A percentile compares a stretch with the other conserved stretches of the same genome.
Evolutionary conservation across 2,113 vertebrate genomes (phyloP).

Genomic region (Crotalus tigris): DNA sequence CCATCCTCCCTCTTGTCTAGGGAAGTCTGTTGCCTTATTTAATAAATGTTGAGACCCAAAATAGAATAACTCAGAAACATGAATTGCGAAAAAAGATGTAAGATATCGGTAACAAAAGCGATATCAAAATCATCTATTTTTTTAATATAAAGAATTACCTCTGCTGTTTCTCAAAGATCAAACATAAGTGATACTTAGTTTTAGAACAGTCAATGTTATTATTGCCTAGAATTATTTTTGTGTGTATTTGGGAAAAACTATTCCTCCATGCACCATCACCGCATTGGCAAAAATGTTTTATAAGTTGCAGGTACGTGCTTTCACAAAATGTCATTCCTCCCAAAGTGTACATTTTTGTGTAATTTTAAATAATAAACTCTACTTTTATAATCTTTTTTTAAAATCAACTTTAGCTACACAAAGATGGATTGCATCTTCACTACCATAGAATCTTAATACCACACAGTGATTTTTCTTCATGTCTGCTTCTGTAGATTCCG

Average conservation of each 20-base stretch:
- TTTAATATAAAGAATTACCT: not conserved
- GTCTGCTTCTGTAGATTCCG: not conserved
- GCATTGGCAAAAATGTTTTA: not conserved
- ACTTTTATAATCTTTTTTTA: not conserved
- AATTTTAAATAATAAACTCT: not conserved
- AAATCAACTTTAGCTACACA: not conserved
- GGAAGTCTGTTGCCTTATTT: not conserved
- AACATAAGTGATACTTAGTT: not conserved
- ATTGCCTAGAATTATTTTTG: not conserved
- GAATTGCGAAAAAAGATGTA: not conserved
- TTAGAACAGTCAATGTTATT: not conserved
- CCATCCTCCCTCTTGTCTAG: not conserved
- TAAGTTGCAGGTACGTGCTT: not conserved
- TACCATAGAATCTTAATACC: not conserved
- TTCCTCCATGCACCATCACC: not conserved
- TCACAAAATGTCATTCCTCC: not conserved
- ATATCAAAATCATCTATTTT: not conserved
- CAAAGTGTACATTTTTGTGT: not conserved
- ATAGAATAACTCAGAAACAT: not conserved
- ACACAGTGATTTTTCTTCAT: not conserved
- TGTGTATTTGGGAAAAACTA: not conserved
- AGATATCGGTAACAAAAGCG: not conserved
- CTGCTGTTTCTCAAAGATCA: not conserved
- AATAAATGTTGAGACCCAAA: not conserved
- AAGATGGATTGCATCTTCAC: not conserved